Evolutionary conservation across 2,113 vertebrate genomes (phyloP), one percentile per base, ranked within the genome.

Genomic region (Piaya cayana): DNA sequence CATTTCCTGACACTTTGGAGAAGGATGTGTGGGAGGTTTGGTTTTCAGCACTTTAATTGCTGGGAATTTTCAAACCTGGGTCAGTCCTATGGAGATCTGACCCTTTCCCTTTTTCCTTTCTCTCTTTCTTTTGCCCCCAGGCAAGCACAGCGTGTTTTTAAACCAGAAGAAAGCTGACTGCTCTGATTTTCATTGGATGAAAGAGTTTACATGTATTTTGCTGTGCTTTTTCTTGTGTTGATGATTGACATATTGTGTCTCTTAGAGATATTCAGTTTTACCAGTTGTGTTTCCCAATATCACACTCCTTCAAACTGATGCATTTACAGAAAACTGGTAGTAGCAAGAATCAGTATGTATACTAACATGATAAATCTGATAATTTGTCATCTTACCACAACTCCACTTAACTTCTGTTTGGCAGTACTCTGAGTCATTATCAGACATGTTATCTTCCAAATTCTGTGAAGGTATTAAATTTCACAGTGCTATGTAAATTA

Each of bases 41-140:
- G 90, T 86, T 95, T 65, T 88, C 60, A 78, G 76, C 12, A 8
- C 85, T 91, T 90, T 58, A 92, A 76, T 55, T 93, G 62, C 55
- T 92, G 88, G 47, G 60, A 86, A 50, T 96, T 97, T 92, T 94
- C 83, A 96, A 94, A 94, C 90, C 72, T 92, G 47, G 84, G 79
- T 95, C 92, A 93, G 23, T 91, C 69, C 88, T 94, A 39, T 34
- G 53, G 94, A 95, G 85, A 93, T 64, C 63, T 96, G 65, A 92
- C 58, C 77, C 23, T 72, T 78, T 92, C 34, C 88, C 19, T 29
- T 49, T 76, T 82, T 62, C n/a, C 43, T 93, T 53, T 36, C 45
- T 79, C 42, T 82, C 25, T 67, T 93, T 79, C 42, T 82, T 25
- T 67, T 93, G 39, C 50, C 87, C 45, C 20, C 53, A 76, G 91